Conservation (phyloP, 2,113 vertebrate species). For the Euleptes europaea region DNA sequence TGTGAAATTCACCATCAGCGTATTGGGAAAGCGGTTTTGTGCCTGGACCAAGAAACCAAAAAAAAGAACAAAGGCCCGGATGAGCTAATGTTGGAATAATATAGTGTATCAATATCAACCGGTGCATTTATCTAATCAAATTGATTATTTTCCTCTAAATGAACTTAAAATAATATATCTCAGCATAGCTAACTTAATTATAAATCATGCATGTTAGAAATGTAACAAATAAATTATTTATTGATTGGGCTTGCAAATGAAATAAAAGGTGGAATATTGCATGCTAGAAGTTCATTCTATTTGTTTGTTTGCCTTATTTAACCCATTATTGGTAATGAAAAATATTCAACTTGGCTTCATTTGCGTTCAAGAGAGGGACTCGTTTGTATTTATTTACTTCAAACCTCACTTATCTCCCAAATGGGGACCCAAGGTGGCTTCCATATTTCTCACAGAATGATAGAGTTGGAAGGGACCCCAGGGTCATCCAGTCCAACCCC, state of each 20-base stretch:
- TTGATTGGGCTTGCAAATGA: not conserved
- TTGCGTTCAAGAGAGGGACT: too few relatives aligned
- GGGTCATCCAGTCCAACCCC: too few relatives aligned
- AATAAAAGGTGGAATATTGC: not conserved
- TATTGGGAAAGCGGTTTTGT: not conserved
- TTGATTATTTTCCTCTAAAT: not conserved
- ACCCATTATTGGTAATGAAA: too few relatives aligned
- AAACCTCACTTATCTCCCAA: too few relatives aligned
- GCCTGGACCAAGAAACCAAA: not conserved
- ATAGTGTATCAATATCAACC: not conserved
- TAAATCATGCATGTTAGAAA: not conserved
- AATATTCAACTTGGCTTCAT: too few relatives aligned
- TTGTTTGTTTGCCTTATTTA: not conserved
- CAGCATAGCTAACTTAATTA: not conserved
- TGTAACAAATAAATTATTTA: not conserved
- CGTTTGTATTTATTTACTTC: too few relatives aligned
- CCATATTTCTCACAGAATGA: too few relatives aligned
- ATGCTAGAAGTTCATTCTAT: not conserved
- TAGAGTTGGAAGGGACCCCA: too few relatives aligned
- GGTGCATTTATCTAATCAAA: not conserved
- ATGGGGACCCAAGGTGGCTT: too few relatives aligned
- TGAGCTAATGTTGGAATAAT: not conserved
- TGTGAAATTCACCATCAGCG: not conserved
- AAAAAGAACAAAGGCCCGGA: not conserved
- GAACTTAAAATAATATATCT: not conserved